Evolutionary conservation across 2,888 invertebrate genomes (phyloP), one percentile per base, ranked within the genome.

Genomic region (Clivina fossor): DNA sequence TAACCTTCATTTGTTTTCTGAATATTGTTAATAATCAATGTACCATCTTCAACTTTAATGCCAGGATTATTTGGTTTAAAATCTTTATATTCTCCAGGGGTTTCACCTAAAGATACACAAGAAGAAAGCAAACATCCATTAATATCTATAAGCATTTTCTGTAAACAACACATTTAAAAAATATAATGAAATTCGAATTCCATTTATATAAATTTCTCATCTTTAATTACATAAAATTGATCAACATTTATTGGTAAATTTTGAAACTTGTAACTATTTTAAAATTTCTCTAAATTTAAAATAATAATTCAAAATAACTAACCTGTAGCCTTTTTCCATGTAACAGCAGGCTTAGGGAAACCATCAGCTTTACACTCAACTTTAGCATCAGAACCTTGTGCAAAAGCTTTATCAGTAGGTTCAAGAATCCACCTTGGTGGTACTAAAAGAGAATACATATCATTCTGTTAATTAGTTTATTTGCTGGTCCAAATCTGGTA

Each of bases 241-340:
- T n/a, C n/a, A n/a, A n/a, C n/a, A n/a, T n/a, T n/a, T n/a, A n/a
- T n/a, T n/a, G n/a, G n/a, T n/a, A n/a, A n/a, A n/a, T n/a, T n/a
- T n/a, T n/a, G n/a, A n/a, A n/a, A n/a, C n/a, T n/a, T n/a, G n/a
- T n/a, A n/a, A 46, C 15, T 13, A 57, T 19, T 11, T 11, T n/a
- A 33, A 9, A 33, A 26, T 26, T 26, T 8, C 8, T 26, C 26
- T 26, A 26, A 26, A 26, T 26, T 7, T n/a, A 57, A 57, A 15
- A 8, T n/a, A 5, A 35, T n/a, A 7, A n/a, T 8, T n/a, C 37
- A 35, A 7, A 7, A 5, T n/a, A 30, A 41, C 74, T 71, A 80
- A 93, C 93, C 93, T 79, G 92, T 90, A 71, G 93, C 93, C 82
- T 90, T 88, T 78, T 93, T 94, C 94, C 94, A 94, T 64, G 92